Evolutionary conservation across 2,888 invertebrate species (phyloP), one percentile per base, ranked within the genome.

Genomic region (Chrysopilus asiliformis): DNA sequence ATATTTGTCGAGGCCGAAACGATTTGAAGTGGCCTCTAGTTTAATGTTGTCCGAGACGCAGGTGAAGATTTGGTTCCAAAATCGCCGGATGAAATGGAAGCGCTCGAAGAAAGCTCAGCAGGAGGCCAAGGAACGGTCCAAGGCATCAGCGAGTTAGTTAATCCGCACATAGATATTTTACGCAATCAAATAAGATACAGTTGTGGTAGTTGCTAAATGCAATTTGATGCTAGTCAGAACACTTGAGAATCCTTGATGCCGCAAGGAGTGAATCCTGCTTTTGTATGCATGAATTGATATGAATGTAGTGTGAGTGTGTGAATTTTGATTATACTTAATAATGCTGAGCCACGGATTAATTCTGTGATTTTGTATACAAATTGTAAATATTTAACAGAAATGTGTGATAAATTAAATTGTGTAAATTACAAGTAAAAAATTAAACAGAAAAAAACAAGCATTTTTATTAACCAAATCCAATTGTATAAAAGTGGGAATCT

Each of bases 11-110:
- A 69, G 98, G 49, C 97, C 98, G 14, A 95, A 97, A 66, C 71
- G 98, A 53, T 98, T 95, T 62, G 97, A 98, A 63, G 95, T 98
- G 33, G 98, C 98, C 29, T 97, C 95, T 39, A 89, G 89, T 36
- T 68, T 98, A 40, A 90, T 93, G 84, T 74, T 98, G 27, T 95
- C 95, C 1, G 98, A 98, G 69, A 98, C 97, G 5, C 73, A 93
- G 86, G 93, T 93, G 44, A 93, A 93, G 72, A 93, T 94, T 52
- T 94, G 93, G 95, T 97, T 97, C 65, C 95, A 97, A 73, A 95
- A 95, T 62, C 74, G 95, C 33, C 76, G 95, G 50, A 95, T 95
- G 95, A 95, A 95, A 60, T 94, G 94, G 93, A 97, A 97, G 60
- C 70, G 97, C 9, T 93, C 91, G 45, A 94, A 94, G 71, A 94